Conservation (phyloP, 2,888 invertebrate species). For the Dolomedes plantarius region DNA sequence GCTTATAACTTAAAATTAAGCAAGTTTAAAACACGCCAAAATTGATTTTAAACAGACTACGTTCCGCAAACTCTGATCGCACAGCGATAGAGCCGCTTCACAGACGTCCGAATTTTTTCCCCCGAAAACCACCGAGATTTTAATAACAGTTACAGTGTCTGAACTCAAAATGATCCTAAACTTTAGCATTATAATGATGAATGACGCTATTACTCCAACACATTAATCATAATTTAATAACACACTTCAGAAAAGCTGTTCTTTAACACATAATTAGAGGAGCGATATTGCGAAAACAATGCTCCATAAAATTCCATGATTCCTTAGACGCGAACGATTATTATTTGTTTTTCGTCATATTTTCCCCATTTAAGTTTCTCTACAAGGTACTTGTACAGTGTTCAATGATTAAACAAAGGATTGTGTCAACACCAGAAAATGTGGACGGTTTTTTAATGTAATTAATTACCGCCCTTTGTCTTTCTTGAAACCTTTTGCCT, state of each 20-base stretch:
- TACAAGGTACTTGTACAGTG: not conserved
- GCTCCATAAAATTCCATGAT: not conserved
- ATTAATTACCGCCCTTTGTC: not conserved
- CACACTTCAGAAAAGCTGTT: constrained; percentile 14
- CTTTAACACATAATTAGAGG: constrained; percentile 14
- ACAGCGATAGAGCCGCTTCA: too few relatives aligned
- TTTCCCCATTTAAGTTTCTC: not conserved
- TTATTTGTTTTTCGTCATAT: not conserved
- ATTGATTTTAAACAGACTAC: too few relatives aligned
- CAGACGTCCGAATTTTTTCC: too few relatives aligned
- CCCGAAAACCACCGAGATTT: not conserved
- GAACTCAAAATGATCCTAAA: not conserved
- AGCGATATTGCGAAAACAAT: constrained; percentile 10
- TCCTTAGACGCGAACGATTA: not conserved
- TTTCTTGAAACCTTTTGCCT: not conserved
- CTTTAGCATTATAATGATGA: constrained; percentile 5
- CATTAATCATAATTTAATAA: constrained; percentile 18
- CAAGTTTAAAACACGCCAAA: too few relatives aligned
- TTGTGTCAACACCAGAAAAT: constrained; percentile 3
- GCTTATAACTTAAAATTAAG: too few relatives aligned
- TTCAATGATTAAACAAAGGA: constrained; percentile 11
- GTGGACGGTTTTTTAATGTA: not conserved
- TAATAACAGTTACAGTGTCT: not conserved
- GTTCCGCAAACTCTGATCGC: too few relatives aligned
- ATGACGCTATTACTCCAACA: not conserved